Percentiles rank a stretch among this genome's conserved stretches.
These are phyloP conservation scores for Propithecus deckenii DNA, from an alignment of 2,797 vertebrate species.

Conservation along the genomic window DNA sequence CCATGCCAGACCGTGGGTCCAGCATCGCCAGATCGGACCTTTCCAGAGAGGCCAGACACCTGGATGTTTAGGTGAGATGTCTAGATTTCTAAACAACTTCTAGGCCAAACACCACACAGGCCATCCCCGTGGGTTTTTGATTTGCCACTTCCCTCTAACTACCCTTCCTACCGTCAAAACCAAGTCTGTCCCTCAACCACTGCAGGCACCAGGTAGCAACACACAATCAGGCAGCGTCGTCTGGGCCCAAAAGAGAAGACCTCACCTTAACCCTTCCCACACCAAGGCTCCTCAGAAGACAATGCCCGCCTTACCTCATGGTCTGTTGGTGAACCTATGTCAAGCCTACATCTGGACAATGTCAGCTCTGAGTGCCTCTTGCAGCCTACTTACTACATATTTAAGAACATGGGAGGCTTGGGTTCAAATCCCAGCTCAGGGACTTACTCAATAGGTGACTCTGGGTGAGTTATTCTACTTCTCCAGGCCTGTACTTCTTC, in stretches of 20 bases:
- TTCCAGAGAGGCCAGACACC: neutral
- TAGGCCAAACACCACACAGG: neutral
- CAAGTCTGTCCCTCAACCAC: neutral
- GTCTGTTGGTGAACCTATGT: neutral
- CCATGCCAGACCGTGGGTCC: neutral
- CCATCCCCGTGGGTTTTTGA: neutral
- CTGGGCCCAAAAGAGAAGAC: neutral
- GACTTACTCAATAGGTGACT: neutral
- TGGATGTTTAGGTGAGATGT: neutral
- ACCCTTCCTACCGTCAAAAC: neutral
- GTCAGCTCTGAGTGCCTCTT: neutral
- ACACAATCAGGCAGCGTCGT: neutral
- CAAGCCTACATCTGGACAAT: no score
- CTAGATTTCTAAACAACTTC: neutral
- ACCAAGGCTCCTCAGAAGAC: neutral
- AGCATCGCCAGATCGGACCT: neutral
- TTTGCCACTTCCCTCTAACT: neutral
- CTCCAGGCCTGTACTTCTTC: neutral
- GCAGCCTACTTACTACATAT: neutral
- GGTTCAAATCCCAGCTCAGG: neutral
- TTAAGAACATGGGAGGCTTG: neutral
- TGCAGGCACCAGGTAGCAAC: neutral
- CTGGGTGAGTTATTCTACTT: neutral
- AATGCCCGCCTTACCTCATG: neutral
- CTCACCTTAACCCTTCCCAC: neutral